phyloP scores from a whole-genome alignment of 1,140 invertebrate genomes.

The Tetramorium simillimum region DNA sequence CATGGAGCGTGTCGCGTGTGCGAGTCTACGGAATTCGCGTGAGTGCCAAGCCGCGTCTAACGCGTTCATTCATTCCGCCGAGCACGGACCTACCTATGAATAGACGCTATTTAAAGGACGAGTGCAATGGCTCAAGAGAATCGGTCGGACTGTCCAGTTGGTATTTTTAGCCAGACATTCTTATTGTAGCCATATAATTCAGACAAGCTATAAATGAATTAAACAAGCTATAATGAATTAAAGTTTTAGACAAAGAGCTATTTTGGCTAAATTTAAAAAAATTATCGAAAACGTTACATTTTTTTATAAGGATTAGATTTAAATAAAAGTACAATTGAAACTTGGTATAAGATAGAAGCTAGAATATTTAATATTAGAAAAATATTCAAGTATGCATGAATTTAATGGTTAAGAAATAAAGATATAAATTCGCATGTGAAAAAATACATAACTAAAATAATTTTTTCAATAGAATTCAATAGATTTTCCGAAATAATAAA shows the following conservation, averaged over 20 bases:
- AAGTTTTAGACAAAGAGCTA: neutral
- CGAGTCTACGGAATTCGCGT: constrained; percentile 76
- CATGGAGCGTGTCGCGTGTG: constrained; percentile 48
- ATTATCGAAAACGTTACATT: neutral
- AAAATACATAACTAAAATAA: neutral
- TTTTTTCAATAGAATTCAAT: neutral
- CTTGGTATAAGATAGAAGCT: neutral
- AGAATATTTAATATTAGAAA: neutral
- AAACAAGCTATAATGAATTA: neutral
- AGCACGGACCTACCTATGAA: constrained; percentile 77
- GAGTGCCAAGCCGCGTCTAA: constrained; percentile 73
- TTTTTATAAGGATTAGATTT: neutral
- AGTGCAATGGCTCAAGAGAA: constrained; percentile 73
- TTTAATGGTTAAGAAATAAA: neutral
- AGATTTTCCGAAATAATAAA: neutral
- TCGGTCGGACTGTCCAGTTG: constrained; percentile 1
- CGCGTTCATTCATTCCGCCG: constrained; percentile 78
- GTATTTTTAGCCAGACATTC: constrained; percentile 36
- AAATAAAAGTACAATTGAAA: neutral
- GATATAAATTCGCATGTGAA: neutral
- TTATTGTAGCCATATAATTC: neutral
- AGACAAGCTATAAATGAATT: neutral
- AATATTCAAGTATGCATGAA: neutral
- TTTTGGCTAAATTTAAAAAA: neutral
- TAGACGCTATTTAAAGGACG: constrained; percentile 82